These are phyloP conservation scores for Bufo bufo DNA, from an alignment of 2,113 vertebrate species.

Conservation along the genomic window DNA sequence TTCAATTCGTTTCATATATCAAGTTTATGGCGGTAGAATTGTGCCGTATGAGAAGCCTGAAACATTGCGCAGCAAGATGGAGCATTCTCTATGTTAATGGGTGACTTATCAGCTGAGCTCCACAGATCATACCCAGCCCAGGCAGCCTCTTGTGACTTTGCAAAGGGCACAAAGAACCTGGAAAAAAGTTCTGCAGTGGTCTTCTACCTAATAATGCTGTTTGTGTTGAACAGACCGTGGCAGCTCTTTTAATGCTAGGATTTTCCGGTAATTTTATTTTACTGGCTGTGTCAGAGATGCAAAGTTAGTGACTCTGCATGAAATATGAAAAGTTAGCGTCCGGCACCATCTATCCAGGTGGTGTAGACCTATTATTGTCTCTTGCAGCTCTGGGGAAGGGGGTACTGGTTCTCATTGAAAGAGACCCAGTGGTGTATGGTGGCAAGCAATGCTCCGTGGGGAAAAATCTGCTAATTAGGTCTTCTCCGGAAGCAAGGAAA, in stretches of 20 bases:
- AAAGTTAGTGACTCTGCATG: background rate
- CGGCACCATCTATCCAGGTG: background rate
- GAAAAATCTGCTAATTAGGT: no score
- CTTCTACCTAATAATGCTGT: background rate
- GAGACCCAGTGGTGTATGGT: no score
- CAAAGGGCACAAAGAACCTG: slow-evolving; percentile 39
- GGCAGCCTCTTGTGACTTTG: slow-evolving; percentile 26
- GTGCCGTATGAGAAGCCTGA: slow-evolving; percentile 30
- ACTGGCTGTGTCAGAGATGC: background rate
- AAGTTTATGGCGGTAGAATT: background rate
- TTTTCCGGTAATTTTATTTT: background rate
- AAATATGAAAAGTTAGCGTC: background rate
- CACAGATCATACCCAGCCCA: background rate
- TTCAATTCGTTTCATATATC: slow-evolving; percentile 46
- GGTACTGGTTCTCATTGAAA: no score
- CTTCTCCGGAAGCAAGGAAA: no score
- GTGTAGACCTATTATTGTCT: no score
- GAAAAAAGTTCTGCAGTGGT: slow-evolving; percentile 15
- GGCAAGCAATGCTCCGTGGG: no score
- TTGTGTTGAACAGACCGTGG: background rate
- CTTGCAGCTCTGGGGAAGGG: no score
- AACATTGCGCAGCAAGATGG: background rate
- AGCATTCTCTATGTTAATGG: slow-evolving; percentile 29
- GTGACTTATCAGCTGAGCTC: slow-evolving; percentile 19
- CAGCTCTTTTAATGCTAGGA: background rate